Evolutionary conservation across 2,888 invertebrate species (phyloP), one percentile per base, ranked within the genome.

Genomic region (Ochropacha duplaris): DNA sequence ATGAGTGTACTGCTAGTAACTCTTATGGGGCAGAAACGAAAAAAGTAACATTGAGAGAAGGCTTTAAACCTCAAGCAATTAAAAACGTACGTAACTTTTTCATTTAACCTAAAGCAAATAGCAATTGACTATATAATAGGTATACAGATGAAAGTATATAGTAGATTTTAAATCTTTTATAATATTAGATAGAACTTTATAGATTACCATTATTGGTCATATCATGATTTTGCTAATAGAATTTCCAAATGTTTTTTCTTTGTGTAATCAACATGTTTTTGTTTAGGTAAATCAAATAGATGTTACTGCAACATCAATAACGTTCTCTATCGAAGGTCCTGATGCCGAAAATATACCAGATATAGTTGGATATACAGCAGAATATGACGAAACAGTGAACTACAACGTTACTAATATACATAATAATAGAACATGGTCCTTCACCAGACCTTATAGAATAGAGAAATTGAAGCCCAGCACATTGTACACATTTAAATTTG

Each of bases 391-490:
- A 56, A 60, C 61, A 1, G 76, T 72, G 0, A 87, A 82, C 58
- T 91, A 82, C 54, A 74, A 83, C 9, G 63, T 85, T 4, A 90
- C 88, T 9, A 68, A 84, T 59, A 88, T 90, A 22, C 90, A 92
- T 36, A 68, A 65, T 0, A 89, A 87, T 58, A 79, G 90, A 57
- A 90, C 89, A 22, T 92, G 92, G 90, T 78, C 88, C 36, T 57
- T 77, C 5, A 79, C 83, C 6, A 76, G 83, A 56, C 81, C 83
- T 0, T 87, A 72, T 55, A 87, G 72, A 52, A 66, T 92, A 50
- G 85, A 87, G 5, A 83, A 78, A 58, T 63, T 92, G 52, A 85
- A 76, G 56, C 82, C 90, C 0, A 83, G 82, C 16, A 86, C 86
- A 0, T 80, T 74, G 8, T 91, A 92, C 61, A 65, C 59, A 12